These are phyloP conservation scores for Drosophila paranaensis DNA, from an alignment of 2,888 invertebrate genomes.

Conservation along the genomic window DNA sequence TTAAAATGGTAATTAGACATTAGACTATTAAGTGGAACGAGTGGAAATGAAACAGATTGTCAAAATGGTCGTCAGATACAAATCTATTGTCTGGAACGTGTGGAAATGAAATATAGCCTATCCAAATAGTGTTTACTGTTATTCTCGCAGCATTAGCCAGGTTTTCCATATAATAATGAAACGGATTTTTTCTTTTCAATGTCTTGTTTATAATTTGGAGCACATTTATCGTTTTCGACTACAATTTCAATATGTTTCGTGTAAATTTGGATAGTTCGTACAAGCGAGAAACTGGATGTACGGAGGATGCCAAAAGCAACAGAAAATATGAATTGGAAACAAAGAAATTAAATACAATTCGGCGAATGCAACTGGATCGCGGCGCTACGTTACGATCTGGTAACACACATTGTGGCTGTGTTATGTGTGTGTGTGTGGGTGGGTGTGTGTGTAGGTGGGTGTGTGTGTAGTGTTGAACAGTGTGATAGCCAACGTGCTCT, in stretches of 20 bases:
- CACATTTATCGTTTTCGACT: background rate
- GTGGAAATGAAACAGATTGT: too few species aligned
- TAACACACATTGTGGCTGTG: background rate
- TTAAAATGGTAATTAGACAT: too few species aligned
- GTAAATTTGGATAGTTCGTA: conserved; percentile 4
- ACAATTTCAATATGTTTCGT: conserved; percentile 7
- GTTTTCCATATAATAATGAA: background rate
- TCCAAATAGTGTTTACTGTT: too few species aligned
- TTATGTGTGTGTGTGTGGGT: background rate
- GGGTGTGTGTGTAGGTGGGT: too few species aligned
- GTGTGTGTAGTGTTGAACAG: background rate
- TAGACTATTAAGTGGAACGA: too few species aligned
- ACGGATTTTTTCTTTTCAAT: background rate
- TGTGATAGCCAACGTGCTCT: background rate
- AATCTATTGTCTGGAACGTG: too few species aligned
- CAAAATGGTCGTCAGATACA: too few species aligned
- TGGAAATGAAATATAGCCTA: too few species aligned
- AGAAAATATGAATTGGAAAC: background rate
- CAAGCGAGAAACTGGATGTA: background rate
- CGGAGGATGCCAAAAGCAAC: background rate
- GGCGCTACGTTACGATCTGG: background rate
- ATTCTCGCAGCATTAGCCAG: too few species aligned
- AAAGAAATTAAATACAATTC: background rate
- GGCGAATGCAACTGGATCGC: background rate
- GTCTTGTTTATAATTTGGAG: background rate